Evolutionary conservation across 2,113 vertebrate species (phyloP), one percentile per base, ranked within the genome.

Genomic region (Entelurus aequoreus): DNA sequence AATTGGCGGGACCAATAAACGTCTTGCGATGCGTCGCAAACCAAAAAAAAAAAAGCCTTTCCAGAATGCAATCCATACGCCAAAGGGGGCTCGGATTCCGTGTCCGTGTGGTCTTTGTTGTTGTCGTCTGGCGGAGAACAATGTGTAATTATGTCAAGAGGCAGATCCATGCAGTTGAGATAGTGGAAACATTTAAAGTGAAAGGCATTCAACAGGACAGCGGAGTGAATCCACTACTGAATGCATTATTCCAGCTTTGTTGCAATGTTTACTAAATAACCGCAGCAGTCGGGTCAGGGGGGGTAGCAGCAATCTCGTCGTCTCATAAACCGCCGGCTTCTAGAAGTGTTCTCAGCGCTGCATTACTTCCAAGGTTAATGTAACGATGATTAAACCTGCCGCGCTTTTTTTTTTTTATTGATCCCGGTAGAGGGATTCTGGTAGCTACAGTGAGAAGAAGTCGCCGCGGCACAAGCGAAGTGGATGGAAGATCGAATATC

Each of bases 1-100:
- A 76, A 81, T 77, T 69, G 57, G 38, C 59, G 64, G 62, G 79
- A 75, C 81, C 81, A 84, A 84, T 85, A 81, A 84, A 81, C 6
- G 54, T 36, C 42, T 71, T 37, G 68, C 81, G 84, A 88, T 85
- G 65, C 63, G 80, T 79, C 12, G 64, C 3, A 28, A 28, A 28
- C n/a, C n/a, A 28, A 28, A 28, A 28, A 28, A 28, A 28, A 75
- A 61, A 63, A 68, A 62, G 54, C 73, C 69, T 72, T 69, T 65
- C 60, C 47, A 37, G 68, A 78, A 84, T 75, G 66, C 63, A 68
- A 70, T 78, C 76, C 48, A 69, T 69, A 65, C 61, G 66, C 66
- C 60, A 55, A 9, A 28, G 28, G 12, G 62, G 63, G 56, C 67
- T 48, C 0, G n/a, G 49, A 35, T 36, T 12, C 44, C 11, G 63